Evolutionary conservation across 2,797 vertebrate species (phyloP), one percentile per base, ranked within the genome.

Genomic region (Cyclura pinguis): DNA sequence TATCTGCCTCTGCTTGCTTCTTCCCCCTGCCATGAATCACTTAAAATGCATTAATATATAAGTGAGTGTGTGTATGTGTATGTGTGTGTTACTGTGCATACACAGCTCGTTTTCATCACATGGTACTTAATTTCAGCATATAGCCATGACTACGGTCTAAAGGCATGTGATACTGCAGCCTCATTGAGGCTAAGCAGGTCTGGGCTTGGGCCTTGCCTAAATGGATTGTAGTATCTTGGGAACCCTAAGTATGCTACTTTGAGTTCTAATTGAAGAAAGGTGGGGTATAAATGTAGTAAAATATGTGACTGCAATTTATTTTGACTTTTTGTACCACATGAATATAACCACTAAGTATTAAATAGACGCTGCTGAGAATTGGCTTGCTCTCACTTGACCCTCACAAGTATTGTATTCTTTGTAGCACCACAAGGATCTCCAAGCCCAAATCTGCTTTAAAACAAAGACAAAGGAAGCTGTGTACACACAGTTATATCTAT

Each of bases 101-200:
- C 94, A 89, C 97, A 96, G 96, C 91, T 96, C 95, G 96, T 96
- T 96, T 97, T 97, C 95, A 96, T 96, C 96, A 94, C 96, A 96
- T 96, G 96, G 95, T 96, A 95, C 95, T 94, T 90, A 95, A 90
- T 78, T 91, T 92, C 91, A 88, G 89, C 82, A 87, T 95, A 92
- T 95, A 84, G 57, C 59, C 38, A 84, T 10, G 10, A 16, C n/a
- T 78, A 47, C 35, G n/a, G 24, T 88, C 32, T 80, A 50, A 73
- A 72, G 32, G n/a, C 38, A 38, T 52, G 18, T 72, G 64, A n/a
- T 80, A 57, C 77, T 24, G 7, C 35, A 72, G 32, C 77, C 84
- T 59, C 14, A 13, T 50, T 90, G 62, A 73, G 35, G 29, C 50
- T 80, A 80, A 86, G 69, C 52, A 90, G 52, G 12, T 57, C 35